Evolutionary conservation across 1,140 invertebrate genomes (phyloP).

Genomic region (Oedothorax gibbosus): DNA sequence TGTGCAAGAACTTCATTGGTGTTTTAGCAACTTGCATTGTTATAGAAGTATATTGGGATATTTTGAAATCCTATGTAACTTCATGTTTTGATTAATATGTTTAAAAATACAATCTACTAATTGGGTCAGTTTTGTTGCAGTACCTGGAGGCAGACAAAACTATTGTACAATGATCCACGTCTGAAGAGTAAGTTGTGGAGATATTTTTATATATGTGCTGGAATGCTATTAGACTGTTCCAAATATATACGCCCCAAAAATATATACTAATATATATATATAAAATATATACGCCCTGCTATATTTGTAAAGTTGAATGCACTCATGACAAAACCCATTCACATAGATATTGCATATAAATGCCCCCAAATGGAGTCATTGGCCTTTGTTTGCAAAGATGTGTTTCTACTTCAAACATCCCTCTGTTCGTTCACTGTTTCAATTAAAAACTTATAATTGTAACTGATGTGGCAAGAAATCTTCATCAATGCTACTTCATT

Average conservation of each 20-base stretch:
- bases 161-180: constrained; percentile 38
- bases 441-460: too few relatives aligned
- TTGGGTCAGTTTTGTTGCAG: background rate
- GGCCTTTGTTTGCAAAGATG: too few relatives aligned
- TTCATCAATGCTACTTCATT: too few relatives aligned
- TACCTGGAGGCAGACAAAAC: constrained; percentile 56
- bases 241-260: background rate
- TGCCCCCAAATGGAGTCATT: background rate
- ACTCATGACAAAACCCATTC: background rate
- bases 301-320: background rate
- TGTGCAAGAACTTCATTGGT: too few relatives aligned
- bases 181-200: constrained; percentile 19
- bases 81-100: too few relatives aligned
- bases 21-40: too few relatives aligned
- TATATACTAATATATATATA: too few relatives aligned
- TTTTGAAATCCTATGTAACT: too few relatives aligned
- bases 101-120: background rate
- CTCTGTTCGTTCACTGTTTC: too few relatives aligned
- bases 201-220: background rate
- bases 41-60: too few relatives aligned
- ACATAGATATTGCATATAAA: background rate
- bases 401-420: too few relatives aligned
- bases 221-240: background rate
- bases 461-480: too few relatives aligned
- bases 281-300: background rate